These are phyloP conservation scores for Coracias cyanogaster DNA, from an alignment of 2,797 vertebrate species.

Conservation along the genomic window DNA sequence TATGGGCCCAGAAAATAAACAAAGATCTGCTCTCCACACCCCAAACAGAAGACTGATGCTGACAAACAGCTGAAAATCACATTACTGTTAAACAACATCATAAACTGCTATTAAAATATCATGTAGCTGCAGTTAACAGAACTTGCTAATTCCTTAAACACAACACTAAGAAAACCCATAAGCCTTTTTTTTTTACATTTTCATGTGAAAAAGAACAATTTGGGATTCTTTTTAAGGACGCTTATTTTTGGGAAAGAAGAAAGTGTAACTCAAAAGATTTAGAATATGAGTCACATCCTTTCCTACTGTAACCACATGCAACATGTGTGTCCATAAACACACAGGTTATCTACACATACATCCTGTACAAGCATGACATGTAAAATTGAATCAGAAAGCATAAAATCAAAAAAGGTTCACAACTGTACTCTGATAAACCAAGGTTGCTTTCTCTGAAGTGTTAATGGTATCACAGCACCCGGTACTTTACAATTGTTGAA, in stretches of 20 bases:
- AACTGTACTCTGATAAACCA: neutral
- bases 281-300: neutral
- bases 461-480: neutral
- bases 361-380: neutral
- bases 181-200: neutral
- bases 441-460: neutral
- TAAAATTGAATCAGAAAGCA: neutral
- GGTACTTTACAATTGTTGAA: neutral
- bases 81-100: slow-evolving; percentile 28
- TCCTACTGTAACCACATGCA: neutral
- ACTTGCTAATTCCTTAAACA: slow-evolving; percentile 11
- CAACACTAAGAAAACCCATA: neutral
- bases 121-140: slow-evolving; percentile 26
- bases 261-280: neutral
- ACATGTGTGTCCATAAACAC: neutral
- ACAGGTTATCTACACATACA: neutral
- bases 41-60: slow-evolving; percentile 51
- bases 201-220: neutral
- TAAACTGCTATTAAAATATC: slow-evolving; percentile 30
- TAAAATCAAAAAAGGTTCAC: neutral
- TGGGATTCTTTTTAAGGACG: neutral
- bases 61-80: slow-evolving; percentile 21
- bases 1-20: slow-evolving; percentile 78
- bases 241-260: neutral
- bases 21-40: slow-evolving; percentile 76